These are phyloP conservation scores for Tenthredo mesomela DNA, from an alignment of 2,888 invertebrate genomes.

Conservation along the genomic window DNA sequence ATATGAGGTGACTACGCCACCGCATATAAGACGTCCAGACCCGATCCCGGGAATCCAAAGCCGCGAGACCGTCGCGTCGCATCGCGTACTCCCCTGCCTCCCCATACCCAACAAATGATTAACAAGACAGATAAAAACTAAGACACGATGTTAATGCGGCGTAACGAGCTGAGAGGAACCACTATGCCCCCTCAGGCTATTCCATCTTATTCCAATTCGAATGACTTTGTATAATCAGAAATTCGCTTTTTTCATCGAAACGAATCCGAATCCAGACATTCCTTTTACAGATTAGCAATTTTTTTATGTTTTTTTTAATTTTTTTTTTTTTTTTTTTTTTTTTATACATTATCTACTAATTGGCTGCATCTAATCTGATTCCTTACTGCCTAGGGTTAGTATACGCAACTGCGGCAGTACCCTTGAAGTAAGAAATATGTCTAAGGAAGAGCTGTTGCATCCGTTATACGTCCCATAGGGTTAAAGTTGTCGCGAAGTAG, in stretches of 20 bases:
- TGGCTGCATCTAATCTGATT: neutral
- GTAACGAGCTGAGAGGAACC: slow-evolving; percentile 63
- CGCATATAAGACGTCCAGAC: neutral
- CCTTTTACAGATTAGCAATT: too few species aligned
- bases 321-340: neutral
- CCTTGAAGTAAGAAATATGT: neutral
- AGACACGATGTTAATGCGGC: slow-evolving; percentile 69
- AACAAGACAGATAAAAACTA: slow-evolving; percentile 68
- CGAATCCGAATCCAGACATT: too few species aligned
- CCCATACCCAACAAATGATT: slow-evolving; percentile 63
- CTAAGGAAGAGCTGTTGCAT: slow-evolving; percentile 44
- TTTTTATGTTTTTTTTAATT: neutral
- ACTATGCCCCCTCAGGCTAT: neutral
- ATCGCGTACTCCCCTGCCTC: neutral
- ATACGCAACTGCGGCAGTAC: neutral
- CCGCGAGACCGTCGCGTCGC: slow-evolving; percentile 25
- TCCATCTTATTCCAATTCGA: neutral
- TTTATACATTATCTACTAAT: neutral
- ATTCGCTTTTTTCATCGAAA: too few species aligned
- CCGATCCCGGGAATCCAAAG: slow-evolving; percentile 50
- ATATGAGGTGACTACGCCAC: slow-evolving; percentile 28
- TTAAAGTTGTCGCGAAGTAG: slow-evolving; percentile 59
- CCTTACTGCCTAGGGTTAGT: neutral
- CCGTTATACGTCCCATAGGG: slow-evolving; percentile 62
- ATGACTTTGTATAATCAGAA: too few species aligned